Base-by-base conservation (phyloP, 2,113 vertebrate species). In the Pithys albifrons region DNA sequence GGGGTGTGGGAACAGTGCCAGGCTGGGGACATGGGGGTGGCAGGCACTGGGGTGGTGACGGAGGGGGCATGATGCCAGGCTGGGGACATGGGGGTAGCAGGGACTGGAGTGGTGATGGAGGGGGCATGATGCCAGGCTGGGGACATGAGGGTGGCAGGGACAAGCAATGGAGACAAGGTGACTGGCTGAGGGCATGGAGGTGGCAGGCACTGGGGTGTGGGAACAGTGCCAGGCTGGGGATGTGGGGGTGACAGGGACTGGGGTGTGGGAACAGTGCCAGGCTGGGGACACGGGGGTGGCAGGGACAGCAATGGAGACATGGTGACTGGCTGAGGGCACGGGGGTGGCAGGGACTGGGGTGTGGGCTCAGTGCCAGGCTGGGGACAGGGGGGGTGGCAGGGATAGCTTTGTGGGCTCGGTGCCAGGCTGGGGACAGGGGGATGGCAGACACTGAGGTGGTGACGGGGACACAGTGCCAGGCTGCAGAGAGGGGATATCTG, bases 401-500 rank as follows among this genome's bases (percentile, higher is more conserved):
- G 41, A 45, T 41, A 41, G 41, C 41, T 41, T 41, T 10, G n/a
- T 5, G 41, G 24, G 12, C 14, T 0, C 5, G 0, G 22, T 12
- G 58, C 35, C 57, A 52, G 33, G 16, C 18, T 43, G 48, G 41
- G 57, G 24, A 35, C 0, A 33, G 0, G 17, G 29, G 4, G 14
- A 9, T 66, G 83, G 14, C 37, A 46, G 13, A n/a, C n/a, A 48
- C 12, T 2, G 4, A 5, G 18, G 5, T 25, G 51, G 19, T 3
- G 4, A 2, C 29, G 25, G 29, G n/a, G 51, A 3, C 45, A 24
- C 0, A 0, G n/a, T 10, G 27, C 46, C 73, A 59, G 57, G 8
- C 15, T 41, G 4, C 45, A 28, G 20, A 22, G 51, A 27, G 2
- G 8, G 46, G 3, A 5, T 31, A 2, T 23, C 15, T 5, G 35